Evolutionary conservation across 1,140 invertebrate genomes (phyloP).

Genomic region (Pogonomyrmex californicus): DNA sequence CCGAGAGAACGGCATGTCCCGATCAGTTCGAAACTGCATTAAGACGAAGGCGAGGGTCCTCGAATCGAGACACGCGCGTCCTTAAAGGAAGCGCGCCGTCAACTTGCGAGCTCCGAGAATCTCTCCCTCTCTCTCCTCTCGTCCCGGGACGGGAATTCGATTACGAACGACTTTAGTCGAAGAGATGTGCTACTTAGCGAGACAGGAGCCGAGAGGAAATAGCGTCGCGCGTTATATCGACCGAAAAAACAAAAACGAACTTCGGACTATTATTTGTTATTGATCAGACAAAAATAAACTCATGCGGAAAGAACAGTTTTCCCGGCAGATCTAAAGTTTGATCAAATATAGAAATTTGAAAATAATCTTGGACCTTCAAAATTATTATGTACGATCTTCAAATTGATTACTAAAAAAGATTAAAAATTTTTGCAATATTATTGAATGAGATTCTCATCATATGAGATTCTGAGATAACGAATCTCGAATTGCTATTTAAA

Average conservation of each 20-base stretch:
- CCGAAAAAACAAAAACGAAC: neutral
- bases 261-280: slow-evolving; percentile 16
- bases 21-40: slow-evolving; percentile 68
- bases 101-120: slow-evolving; percentile 31
- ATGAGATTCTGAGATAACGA: neutral
- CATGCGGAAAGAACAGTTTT: neutral
- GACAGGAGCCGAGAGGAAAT: slow-evolving; percentile 38
- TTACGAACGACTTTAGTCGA: slow-evolving; percentile 67
- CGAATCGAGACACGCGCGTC: slow-evolving; percentile 30
- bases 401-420: too few species aligned
- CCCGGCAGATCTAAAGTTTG: too few species aligned
- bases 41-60: slow-evolving; percentile 58
- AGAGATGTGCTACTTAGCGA: slow-evolving; percentile 65
- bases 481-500: neutral
- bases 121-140: neutral
- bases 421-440: too few species aligned
- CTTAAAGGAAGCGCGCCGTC: slow-evolving; percentile 39
- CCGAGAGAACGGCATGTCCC: slow-evolving; percentile 43
- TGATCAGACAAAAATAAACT: neutral
- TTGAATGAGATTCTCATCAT: neutral
- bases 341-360: too few species aligned
- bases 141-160: slow-evolving; percentile 61
- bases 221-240: slow-evolving; percentile 13
- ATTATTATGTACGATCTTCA: too few species aligned
- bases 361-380: too few species aligned